A percentile compares a stretch with the other conserved stretches of the same genome.
Evolutionary conservation across 2,113 vertebrate species (phyloP).

Genomic region (Oncorhynchus nerka): DNA sequence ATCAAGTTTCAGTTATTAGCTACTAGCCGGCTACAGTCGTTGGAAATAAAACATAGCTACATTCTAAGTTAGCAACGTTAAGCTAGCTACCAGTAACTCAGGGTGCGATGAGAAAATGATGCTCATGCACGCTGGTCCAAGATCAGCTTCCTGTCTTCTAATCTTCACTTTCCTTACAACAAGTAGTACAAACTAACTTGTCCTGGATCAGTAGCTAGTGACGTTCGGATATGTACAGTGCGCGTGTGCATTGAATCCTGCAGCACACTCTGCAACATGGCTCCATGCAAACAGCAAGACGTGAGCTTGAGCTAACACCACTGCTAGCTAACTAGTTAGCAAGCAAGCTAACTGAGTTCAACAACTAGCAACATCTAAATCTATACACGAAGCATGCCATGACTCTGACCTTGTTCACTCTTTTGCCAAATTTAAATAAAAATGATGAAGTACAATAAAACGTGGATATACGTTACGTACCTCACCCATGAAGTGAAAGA

Average conservation of each 20-base stretch:
- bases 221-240: neutral
- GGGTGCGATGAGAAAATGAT: too few relatives aligned
- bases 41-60: too few relatives aligned
- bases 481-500: neutral
- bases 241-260: neutral
- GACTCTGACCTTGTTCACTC: neutral
- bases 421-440: neutral
- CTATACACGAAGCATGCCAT: neutral
- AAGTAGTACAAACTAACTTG: neutral
- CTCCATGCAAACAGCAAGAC: neutral
- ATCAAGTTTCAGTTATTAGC: too few relatives aligned
- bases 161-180: too few relatives aligned
- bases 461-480: neutral
- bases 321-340: constrained; percentile 15
- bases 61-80: too few relatives aligned
- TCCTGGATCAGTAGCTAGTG: neutral
- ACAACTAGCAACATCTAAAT: neutral
- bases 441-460: neutral
- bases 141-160: too few relatives aligned
- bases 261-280: neutral
- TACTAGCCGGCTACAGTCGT: too few relatives aligned
- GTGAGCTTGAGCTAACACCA: neutral
- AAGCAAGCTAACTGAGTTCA: constrained; percentile 15
- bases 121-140: too few relatives aligned
- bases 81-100: too few relatives aligned